These are phyloP conservation scores for Sphaeridia pumilis DNA, from an alignment of 2,888 invertebrate species.

Conservation along the genomic window DNA sequence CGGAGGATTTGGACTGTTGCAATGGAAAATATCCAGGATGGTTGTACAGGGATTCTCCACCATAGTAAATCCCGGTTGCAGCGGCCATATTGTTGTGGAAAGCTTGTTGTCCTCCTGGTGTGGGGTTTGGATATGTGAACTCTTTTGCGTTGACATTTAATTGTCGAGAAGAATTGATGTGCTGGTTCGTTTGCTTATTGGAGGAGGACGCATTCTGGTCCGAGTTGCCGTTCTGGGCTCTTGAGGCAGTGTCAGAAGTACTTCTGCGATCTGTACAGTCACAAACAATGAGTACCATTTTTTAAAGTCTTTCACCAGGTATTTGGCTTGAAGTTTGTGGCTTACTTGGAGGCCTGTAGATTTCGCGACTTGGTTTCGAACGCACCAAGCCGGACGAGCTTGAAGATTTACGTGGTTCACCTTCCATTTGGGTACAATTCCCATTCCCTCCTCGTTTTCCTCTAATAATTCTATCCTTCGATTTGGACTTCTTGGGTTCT, in stretches of 20 bases:
- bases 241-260: background rate
- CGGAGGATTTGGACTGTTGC: conserved; percentile 36
- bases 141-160: conserved; percentile 82
- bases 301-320: too few species aligned
- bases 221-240: too few species aligned
- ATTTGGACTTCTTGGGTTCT: too few species aligned
- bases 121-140: conserved; percentile 50
- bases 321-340: too few species aligned
- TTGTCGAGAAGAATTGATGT: conserved; percentile 41
- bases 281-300: too few species aligned
- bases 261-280: too few species aligned
- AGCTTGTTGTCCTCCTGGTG: conserved; percentile 21
- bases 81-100: conserved; percentile 2
- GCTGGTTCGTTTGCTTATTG: too few species aligned
- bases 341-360: conserved; percentile 79
- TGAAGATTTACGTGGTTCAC: background rate
- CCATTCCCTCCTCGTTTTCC: too few species aligned
- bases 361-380: conserved; percentile 73
- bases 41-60: conserved; percentile 35
- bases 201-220: background rate
- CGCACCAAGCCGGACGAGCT: conserved; percentile 42
- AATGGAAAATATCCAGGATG: conserved; percentile 26
- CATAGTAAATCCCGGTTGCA: conserved; percentile 31
- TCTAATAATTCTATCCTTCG: too few species aligned
- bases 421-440: too few species aligned